Evolutionary conservation across 2,113 vertebrate species (phyloP), one percentile per base, ranked within the genome.

Genomic region (Dicrurus megarhynchus): DNA sequence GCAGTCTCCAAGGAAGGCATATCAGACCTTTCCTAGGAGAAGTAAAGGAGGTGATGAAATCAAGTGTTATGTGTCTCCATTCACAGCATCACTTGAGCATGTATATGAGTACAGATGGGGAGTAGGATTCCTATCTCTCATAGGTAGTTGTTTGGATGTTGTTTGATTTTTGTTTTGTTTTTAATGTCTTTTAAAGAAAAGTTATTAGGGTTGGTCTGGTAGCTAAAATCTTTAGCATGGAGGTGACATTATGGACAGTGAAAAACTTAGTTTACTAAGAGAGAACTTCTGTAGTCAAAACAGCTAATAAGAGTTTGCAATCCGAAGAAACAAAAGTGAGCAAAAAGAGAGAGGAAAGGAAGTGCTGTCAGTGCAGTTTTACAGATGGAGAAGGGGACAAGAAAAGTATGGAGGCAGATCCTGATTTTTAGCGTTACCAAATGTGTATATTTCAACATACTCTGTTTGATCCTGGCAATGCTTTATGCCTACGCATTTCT

Each of bases 391-490:
- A 90, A 86, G 41, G 30, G 79, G 47, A 67, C 57, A 92, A 90
- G 39, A 70, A 35, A 89, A 78, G 47, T 70, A 50, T 23, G 92
- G 82, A 94, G 85, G 83, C 90, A 92, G 83, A 95, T 90, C 41
- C 53, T 71, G 74, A 79, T 84, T 94, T 94, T 94, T 71, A 90
- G 73, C 15, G 6, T 89, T 90, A 84, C 93, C 86, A 93, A 96
- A 90, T 92, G 90, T 95, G 88, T 95, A 87, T 65, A 84, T 93
- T 95, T 90, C 73, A 84, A 94, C 73, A 87, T 81, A 89, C 32
- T 94, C 93, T 93, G 67, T 96, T 95, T 96, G 92, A 89, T 95
- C 60, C 65, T 89, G 92, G 92, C 82, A 90, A 84, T 93, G 80
- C 46, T 94, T 73, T 78, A 46, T 96, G 88, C 93, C 93, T 64